Base-by-base conservation (phyloP, 2,113 vertebrate genomes). In the Hippolais icterina region DNA sequence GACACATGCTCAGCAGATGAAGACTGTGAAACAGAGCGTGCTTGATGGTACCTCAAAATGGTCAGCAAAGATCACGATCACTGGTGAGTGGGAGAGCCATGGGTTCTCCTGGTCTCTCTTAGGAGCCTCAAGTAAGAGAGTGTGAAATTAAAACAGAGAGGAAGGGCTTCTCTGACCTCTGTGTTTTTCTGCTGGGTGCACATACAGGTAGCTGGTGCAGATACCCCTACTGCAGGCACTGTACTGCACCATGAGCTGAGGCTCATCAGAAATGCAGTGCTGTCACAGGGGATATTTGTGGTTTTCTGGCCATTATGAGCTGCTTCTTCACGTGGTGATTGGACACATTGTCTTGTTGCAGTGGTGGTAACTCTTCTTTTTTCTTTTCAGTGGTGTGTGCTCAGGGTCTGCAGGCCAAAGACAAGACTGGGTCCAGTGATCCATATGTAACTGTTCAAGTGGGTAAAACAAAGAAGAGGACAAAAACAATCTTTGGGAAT, bases 31-130 rank as follows among this genome's bases (percentile, higher is more conserved):
- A 88, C 99, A 99, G 97, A 99, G 99, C 0, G 99, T 99, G 14
- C 97, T 99, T 77, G 99, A 99, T n/a, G 99, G 99, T 42, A 99
- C 99, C 59, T 99, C 99, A 59, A 99, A 99, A 94, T 99, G 99
- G 99, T 99, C 99, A 2, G 99, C 99, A 94, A 99, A 99, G 98
- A 99, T 99, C 87, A 99, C 99, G 0, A 99, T 99, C 97, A 99
- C 99, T 0, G 99, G 99, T 99, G 93, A 97, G 98, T 57, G 19
- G 44, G 7, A 27, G 11, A 80, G 19, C 35, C 12, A 0, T 16
- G 59, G 15, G 4, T 33, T 35, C 39, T 39, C 37, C 44, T 63
- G n/a, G 66, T 47, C 16, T 80, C 2, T 0, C 14, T 39, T 33
- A 15, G 42, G 52, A 80, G 9, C 27, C 16, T 65, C 31, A 75